Percentiles rank a stretch among this genome's conserved stretches.
Conservation (phyloP, 2,797 vertebrate species). For the Acanthiza pusilla region DNA sequence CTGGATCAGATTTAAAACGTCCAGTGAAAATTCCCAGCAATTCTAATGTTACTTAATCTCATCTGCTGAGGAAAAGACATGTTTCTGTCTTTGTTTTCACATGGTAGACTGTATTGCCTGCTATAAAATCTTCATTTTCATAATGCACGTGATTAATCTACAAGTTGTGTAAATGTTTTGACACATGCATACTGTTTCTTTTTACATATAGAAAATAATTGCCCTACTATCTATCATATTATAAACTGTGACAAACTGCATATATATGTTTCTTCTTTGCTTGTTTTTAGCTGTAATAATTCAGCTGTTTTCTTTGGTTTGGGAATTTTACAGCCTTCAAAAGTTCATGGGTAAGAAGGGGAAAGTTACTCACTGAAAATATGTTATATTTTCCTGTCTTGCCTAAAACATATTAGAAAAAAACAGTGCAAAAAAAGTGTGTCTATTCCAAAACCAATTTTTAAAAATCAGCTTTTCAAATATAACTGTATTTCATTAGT, state of each 20-base stretch:
- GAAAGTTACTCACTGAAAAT: not conserved
- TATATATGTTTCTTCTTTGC: not conserved
- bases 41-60: not conserved
- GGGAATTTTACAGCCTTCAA: not conserved
- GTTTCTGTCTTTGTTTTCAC: not conserved
- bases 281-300: slow-evolving; percentile 7
- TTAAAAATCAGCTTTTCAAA: not conserved
- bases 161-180: slow-evolving; percentile 25
- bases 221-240: not conserved
- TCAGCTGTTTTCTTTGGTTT: not conserved
- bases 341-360: not conserved
- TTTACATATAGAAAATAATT: slow-evolving; percentile 36
- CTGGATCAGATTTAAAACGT: not conserved
- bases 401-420: not conserved
- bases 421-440: not conserved
- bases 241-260: not conserved
- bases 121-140: slow-evolving; percentile 1
- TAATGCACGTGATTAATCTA: not conserved
- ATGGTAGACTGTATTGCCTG: not conserved
- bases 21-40: not conserved
- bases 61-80: not conserved
- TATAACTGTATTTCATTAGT: not conserved
- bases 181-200: not conserved
- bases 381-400: not conserved
- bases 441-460: not conserved